Base-by-base conservation (phyloP, 2,113 vertebrate genomes). In the Romanogobio albipinnatus region DNA sequence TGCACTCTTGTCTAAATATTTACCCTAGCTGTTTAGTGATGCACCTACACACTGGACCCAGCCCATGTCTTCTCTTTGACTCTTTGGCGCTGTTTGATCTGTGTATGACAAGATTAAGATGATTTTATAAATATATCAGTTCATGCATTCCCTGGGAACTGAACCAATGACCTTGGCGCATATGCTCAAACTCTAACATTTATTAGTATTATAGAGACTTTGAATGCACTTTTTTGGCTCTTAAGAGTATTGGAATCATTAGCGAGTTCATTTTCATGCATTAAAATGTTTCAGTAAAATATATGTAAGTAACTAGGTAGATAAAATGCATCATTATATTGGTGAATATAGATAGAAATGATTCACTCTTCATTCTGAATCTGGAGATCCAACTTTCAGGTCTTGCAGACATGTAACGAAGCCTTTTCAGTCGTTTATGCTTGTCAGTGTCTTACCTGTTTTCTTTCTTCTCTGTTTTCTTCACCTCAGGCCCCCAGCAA, bases 401-500 rank as follows among this genome's bases (percentile, higher is more conserved):
- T 71, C 59, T 61, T 86, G 3, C 5, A 59, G 58, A 39, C 61
- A 29, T 66, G 33, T 81, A 85, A 62, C 77, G 77, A 66, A 77
- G 76, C 73, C 70, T 73, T 81, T 84, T 47, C 22, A 71, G 19
- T 39, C 36, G 17, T 70, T 70, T 70, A 10, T 66, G 26, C 59
- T 61, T 1, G 43, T 56, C 39, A 58, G n/a, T 24, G 53, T 68
- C 68, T 81, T 7, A 68, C 15, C 24, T 43, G 47, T 43, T 53
- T 83, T 73, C 84, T 81, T 77, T 80, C 81, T 49, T 71, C 76
- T 85, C 59, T 79, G 70, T 83, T 85, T 81, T 82, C 33, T 78
- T 14, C 14, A 36, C 78, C 26, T 85, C 92, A 94, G 95, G 93
- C 93, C 22, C 87, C 94, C 39, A 91, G 87, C 8, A 93, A 91